Conservation (phyloP, 2,113 vertebrate species). For the Python bivittatus region DNA sequence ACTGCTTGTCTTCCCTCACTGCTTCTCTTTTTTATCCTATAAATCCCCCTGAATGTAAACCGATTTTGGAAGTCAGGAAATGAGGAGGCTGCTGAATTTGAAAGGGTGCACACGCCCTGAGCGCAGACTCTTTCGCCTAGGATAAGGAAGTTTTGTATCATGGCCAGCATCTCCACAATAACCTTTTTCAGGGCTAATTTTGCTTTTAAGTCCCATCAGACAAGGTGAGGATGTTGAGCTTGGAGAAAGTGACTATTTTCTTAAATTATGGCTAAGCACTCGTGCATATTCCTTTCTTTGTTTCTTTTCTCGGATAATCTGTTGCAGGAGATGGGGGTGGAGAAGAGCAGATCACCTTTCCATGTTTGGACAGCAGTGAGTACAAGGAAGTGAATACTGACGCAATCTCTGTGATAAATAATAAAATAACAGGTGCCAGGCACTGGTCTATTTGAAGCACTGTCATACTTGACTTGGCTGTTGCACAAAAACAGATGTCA, state of each 20-base stretch:
- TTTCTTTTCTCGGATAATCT: conserved; percentile 30
- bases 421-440: conserved; percentile 46
- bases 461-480: conserved; percentile 33
- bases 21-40: background rate
- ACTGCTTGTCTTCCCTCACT: background rate
- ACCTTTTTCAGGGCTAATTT: background rate
- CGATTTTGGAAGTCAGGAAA: background rate
- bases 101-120: background rate
- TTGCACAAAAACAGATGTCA: conserved; percentile 48
- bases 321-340: background rate
- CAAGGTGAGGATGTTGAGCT: background rate
- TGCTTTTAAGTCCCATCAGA: background rate
- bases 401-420: conserved; percentile 36
- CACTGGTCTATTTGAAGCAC: conserved; percentile 8
- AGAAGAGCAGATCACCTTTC: conserved; percentile 2
- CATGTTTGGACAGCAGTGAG: conserved; percentile 24
- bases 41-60: background rate
- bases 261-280: background rate
- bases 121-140: background rate
- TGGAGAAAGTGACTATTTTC: conserved; percentile 22
- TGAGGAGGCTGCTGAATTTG: background rate
- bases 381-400: conserved; percentile 31
- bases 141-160: background rate
- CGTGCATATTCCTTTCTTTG: conserved; percentile 26
- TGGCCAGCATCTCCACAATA: background rate